These are phyloP conservation scores for Drosophila fungiperda DNA, from an alignment of 2,888 invertebrate species.

Conservation along the genomic window DNA sequence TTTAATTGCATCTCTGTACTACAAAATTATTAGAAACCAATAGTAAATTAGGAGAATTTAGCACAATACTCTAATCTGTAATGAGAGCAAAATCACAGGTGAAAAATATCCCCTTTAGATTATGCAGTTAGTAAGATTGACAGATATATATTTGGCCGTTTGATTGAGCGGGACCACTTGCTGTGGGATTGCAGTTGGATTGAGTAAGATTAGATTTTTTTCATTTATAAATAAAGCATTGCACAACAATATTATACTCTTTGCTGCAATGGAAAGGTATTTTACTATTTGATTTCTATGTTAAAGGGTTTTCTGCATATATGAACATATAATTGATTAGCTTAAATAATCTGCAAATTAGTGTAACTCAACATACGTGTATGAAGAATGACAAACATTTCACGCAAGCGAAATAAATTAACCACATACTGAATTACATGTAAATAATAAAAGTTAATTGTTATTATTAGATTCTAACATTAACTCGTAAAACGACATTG, in stretches of 20 bases:
- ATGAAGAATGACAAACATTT: constrained; percentile 4
- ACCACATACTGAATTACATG: constrained; percentile 39
- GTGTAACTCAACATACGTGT: constrained; percentile 6
- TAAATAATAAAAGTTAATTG: constrained; percentile 62
- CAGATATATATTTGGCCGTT: neutral
- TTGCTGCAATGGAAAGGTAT: neutral
- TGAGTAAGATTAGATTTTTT: neutral
- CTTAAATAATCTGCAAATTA: constrained; percentile 21
- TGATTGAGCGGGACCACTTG: neutral
- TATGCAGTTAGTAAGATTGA: neutral
- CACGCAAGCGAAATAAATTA: constrained; percentile 17
- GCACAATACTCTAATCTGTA: neutral
- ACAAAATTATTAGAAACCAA: constrained; percentile 5
- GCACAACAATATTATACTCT: neutral
- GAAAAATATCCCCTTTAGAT: neutral
- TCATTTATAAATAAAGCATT: neutral
- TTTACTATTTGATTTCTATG: constrained; percentile 13
- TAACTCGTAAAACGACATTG: constrained; percentile 60
- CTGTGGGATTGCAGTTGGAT: neutral
- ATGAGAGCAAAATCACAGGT: neutral
- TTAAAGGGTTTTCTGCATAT: constrained; percentile 21
- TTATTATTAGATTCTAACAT: constrained; percentile 55
- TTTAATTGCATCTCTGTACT: constrained; percentile 19
- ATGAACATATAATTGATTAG: constrained; percentile 27
- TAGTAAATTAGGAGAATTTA: neutral